These are phyloP conservation scores for Strix uralensis DNA, from an alignment of 2,113 vertebrate species.

Conservation along the genomic window DNA sequence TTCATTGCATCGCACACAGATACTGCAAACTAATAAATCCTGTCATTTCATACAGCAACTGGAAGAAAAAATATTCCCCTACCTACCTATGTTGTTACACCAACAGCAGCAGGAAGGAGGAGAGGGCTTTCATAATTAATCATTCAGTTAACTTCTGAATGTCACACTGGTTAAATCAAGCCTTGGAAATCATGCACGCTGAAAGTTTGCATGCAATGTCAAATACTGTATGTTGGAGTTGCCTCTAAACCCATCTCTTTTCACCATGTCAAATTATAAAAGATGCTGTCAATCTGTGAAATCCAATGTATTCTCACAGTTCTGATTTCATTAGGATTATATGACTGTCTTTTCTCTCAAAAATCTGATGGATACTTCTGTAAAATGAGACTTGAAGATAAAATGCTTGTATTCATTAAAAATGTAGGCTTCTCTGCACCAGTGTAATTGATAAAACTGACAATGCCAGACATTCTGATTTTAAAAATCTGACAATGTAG, in stretches of 20 bases:
- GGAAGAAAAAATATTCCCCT: not conserved
- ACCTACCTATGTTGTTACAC: not conserved
- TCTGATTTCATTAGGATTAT: slow-evolving; percentile 44
- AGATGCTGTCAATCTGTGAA: slow-evolving; percentile 44
- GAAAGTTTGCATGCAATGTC: not conserved
- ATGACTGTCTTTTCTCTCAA: not conserved
- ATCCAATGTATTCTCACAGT: not conserved
- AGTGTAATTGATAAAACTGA: slow-evolving; percentile 27
- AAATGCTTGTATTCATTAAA: not conserved
- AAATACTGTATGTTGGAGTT: not conserved
- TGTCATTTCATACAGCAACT: not conserved
- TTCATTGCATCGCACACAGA: not conserved
- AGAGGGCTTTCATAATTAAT: not conserved
- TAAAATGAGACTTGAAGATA: not conserved
- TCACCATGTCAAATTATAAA: slow-evolving; percentile 31
- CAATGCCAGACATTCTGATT: not conserved
- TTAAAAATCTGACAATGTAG: not conserved
- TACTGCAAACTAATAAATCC: not conserved
- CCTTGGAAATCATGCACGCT: not conserved
- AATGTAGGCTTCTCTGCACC: slow-evolving; percentile 1
- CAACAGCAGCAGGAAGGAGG: not conserved
- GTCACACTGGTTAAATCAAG: not conserved
- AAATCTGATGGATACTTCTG: not conserved
- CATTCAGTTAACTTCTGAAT: not conserved
- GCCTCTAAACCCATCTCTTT: slow-evolving; percentile 24